Evolutionary conservation across 2,113 vertebrate genomes (phyloP).

Genomic region (Arothron firmamentum): DNA sequence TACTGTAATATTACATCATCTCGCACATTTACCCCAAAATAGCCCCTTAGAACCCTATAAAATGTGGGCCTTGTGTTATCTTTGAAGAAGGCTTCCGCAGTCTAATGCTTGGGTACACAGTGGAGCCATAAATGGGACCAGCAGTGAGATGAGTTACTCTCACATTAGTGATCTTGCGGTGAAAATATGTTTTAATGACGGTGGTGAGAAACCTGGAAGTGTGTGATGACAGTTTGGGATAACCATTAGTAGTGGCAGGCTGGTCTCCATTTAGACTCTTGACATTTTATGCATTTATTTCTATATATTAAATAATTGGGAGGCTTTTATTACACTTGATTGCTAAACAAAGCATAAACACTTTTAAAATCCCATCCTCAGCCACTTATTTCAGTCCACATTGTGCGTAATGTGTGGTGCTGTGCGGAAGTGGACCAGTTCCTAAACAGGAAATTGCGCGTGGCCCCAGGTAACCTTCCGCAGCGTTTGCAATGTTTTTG

Average conservation of each 20-base stretch:
- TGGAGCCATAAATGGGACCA: background rate
- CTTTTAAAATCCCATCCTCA: background rate
- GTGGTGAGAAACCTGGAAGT: background rate
- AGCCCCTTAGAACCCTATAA: background rate
- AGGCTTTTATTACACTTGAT: too few relatives aligned
- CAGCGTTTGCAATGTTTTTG: conserved; percentile 40
- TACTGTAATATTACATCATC: too few relatives aligned
- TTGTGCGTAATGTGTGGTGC: conserved; percentile 23
- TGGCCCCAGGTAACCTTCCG: conserved; percentile 37
- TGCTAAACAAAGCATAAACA: background rate
- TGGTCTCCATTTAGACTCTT: background rate
- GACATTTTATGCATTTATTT: too few relatives aligned
- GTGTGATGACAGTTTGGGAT: background rate
- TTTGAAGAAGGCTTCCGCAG: background rate
- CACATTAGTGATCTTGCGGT: conserved; percentile 3
- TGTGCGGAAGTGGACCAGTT: conserved; percentile 20
- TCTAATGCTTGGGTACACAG: conserved; percentile 9
- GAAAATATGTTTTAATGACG: background rate
- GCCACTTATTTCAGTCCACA: background rate
- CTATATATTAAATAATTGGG: too few relatives aligned
- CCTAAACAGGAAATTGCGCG: background rate
- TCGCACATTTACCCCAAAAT: background rate
- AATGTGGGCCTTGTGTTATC: background rate
- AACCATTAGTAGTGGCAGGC: background rate
- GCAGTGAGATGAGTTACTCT: conserved; percentile 1